These are phyloP conservation scores for Callithrix jacchus DNA, from an alignment of 2,113 vertebrate species.

Conservation along the genomic window DNA sequence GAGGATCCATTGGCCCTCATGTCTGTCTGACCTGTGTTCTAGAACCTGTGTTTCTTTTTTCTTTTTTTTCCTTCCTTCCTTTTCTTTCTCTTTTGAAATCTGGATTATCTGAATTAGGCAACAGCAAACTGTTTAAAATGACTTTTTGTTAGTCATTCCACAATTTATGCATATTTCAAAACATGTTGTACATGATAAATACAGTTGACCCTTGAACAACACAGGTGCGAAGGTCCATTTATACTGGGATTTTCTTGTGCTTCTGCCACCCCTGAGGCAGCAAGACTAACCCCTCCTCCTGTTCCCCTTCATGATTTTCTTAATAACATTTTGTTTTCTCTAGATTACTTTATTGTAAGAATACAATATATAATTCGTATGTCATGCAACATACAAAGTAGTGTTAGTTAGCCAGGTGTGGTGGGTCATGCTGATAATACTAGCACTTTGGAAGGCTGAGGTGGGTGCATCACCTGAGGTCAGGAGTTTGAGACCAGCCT, in stretches of 20 bases:
- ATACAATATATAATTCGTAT: background rate
- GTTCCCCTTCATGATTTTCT: background rate
- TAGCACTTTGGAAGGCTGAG: too few species aligned
- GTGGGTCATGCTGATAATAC: too few species aligned
- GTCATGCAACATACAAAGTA: background rate
- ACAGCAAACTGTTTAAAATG: background rate
- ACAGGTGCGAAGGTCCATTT: background rate
- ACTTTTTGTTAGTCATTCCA: background rate
- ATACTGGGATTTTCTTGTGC: background rate
- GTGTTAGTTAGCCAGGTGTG: background rate
- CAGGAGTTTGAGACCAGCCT: too few species aligned
- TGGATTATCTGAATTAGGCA: background rate
- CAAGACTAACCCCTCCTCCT: background rate
- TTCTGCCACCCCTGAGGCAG: background rate
- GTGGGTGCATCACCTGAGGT: too few species aligned
- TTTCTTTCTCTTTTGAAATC: slow-evolving; percentile 13
- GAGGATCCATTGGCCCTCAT: background rate
- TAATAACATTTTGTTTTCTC: background rate
- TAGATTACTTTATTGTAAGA: background rate
- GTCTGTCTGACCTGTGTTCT: background rate
- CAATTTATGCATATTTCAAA: background rate
- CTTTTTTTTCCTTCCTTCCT: background rate
- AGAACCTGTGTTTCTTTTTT: background rate
- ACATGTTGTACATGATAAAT: background rate
- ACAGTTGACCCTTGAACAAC: background rate